These are phyloP conservation scores for Acrobeloides nanus DNA, from an alignment of 2,888 invertebrate species.

Conservation along the genomic window DNA sequence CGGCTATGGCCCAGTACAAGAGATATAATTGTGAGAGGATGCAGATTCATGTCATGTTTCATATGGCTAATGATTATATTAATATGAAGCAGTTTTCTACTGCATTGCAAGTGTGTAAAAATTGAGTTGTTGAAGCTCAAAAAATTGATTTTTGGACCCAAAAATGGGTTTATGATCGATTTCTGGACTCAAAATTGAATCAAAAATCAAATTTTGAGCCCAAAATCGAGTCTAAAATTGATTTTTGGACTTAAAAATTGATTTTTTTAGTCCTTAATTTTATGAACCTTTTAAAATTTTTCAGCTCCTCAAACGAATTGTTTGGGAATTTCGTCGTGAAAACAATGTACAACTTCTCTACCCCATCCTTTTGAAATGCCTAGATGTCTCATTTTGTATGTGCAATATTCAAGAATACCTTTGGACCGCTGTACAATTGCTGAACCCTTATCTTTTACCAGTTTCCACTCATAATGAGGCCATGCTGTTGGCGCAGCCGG, in stretches of 20 bases:
- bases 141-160: constrained; percentile 6
- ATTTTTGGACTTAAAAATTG: too few species aligned
- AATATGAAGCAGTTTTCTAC: constrained; percentile 29
- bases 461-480: too few species aligned
- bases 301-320: constrained; percentile 18
- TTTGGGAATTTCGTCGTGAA: constrained; percentile 11
- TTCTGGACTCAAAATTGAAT: too few species aligned
- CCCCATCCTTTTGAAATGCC: constrained; percentile 11
- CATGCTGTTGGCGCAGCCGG: too few species aligned
- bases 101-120: constrained; percentile 29
- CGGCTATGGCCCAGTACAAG: constrained; percentile 41
- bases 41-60: constrained; percentile 31
- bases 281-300: constrained; percentile 4
- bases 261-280: background rate
- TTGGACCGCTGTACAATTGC: constrained; percentile 17
- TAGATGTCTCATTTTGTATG: constrained; percentile 22
- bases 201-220: too few species aligned
- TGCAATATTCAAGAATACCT: constrained; percentile 21
- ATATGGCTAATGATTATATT: constrained; percentile 43
- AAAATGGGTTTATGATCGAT: too few species aligned
- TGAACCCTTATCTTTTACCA: too few species aligned
- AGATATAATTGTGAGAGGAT: constrained; percentile 38
- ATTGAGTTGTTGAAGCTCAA: background rate
- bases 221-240: too few species aligned
- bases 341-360: constrained; percentile 13